Evolutionary conservation across 2,888 invertebrate species (phyloP), one percentile per base, ranked within the genome.

Genomic region (Cephonodes hylas): DNA sequence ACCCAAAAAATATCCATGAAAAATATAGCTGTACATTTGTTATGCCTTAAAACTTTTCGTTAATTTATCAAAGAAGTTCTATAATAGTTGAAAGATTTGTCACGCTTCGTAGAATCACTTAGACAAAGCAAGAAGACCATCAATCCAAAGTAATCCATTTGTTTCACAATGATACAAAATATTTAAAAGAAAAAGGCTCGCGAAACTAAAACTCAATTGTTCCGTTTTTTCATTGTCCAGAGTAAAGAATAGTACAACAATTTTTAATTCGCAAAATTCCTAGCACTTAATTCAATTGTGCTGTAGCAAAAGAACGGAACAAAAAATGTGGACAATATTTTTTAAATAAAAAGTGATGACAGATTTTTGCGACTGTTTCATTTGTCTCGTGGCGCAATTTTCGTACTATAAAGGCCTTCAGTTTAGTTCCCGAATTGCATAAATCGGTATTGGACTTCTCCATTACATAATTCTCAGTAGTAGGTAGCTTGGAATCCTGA

Each of bases 61-160:
- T 71, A 58, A 71, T 67, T 69, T 63, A 59, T 69, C 64, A 64
- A 57, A 20, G 38, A 67, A 69, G 61, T 67, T 70, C 62, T 46
- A 45, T 42, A 63, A 60, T 56, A 53, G 56, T 61, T 63, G 61
- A 62, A 66, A 64, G 63, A 64, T 64, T 62, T 65, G 66, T 65
- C 58, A 48, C 53, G 56, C 44, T 42, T 58, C 15, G 25, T 18
- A 45, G 58, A 58, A 62, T 65, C 53, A 2, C 20, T 23, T 13
- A 13, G 45, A 45, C 22, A 45, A 59, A 59, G 44, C 61, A 57
- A 58, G 42, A 57, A 8, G 20, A 58, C 42, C 48, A 63, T 44
- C 46, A 58, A 44, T 63, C 46, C 25, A 44, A 42, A 59, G 34
- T 59, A 45, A 56, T 63, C 56, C 44, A 58, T 42, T 58, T 58